These are phyloP conservation scores for Scaeva pyrastri DNA, from an alignment of 2,888 invertebrate species.

Conservation along the genomic window DNA sequence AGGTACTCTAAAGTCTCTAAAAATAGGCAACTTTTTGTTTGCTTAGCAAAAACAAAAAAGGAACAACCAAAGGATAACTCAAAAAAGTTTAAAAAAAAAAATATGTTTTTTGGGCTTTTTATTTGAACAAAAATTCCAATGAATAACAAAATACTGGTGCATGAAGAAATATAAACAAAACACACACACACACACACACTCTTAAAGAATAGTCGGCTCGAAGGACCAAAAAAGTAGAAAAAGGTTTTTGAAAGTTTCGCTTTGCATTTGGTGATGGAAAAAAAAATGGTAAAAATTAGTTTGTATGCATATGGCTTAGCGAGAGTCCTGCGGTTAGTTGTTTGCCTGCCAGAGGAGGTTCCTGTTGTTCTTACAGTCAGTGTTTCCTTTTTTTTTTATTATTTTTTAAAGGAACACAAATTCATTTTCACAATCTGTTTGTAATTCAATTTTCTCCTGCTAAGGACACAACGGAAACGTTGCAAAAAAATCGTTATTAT, in stretches of 20 bases:
- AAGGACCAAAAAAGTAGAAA: slow-evolving; percentile 55
- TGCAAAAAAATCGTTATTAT: slow-evolving; percentile 12
- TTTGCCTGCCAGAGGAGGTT: slow-evolving; percentile 45
- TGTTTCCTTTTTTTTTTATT: slow-evolving; percentile 8
- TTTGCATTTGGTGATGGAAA: slow-evolving; percentile 49
- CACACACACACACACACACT: slow-evolving; percentile 6
- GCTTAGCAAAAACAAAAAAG: not conserved
- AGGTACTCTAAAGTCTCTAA: not conserved
- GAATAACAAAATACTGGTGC: slow-evolving; percentile 68
- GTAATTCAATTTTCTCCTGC: slow-evolving; percentile 61
- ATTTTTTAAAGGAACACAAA: slow-evolving; percentile 41
- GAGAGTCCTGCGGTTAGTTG: slow-evolving; percentile 71
- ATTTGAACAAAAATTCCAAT: slow-evolving; percentile 73
- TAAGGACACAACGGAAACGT: slow-evolving; percentile 39
- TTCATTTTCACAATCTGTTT: slow-evolving; percentile 68
- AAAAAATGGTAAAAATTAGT: slow-evolving; percentile 54
- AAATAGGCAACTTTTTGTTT: not conserved
- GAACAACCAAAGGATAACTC: not conserved
- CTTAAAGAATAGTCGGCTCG: too few relatives aligned
- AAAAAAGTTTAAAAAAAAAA: slow-evolving; percentile 2
- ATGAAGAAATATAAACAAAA: slow-evolving; percentile 37
- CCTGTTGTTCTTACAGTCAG: slow-evolving; percentile 33
- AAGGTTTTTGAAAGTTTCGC: slow-evolving; percentile 63
- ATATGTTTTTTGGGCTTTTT: slow-evolving; percentile 46
- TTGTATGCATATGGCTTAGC: slow-evolving; percentile 71